These are phyloP conservation scores for Argya squamiceps DNA, from an alignment of 2,797 vertebrate species.

Conservation along the genomic window DNA sequence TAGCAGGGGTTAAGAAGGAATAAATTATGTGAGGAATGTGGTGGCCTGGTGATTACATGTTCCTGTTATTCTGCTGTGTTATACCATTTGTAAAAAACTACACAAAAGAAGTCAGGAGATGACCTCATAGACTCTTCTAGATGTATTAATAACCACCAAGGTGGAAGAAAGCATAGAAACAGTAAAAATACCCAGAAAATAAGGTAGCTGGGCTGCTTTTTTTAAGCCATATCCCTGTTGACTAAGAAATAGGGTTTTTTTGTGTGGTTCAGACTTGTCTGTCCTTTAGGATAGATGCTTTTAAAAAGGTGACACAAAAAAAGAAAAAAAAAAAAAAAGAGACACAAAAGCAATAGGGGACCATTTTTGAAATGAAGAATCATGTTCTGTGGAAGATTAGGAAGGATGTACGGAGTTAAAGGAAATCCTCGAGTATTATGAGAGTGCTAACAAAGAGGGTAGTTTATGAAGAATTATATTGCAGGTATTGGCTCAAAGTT, in stretches of 20 bases:
- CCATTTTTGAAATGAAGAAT: background rate
- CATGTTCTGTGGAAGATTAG: background rate
- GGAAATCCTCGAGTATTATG: background rate
- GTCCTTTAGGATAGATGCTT: no score
- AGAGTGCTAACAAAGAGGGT: accelerated
- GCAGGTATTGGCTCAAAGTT: background rate
- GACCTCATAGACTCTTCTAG: background rate
- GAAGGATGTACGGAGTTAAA: background rate
- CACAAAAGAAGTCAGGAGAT: background rate
- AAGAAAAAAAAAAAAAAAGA: no score
- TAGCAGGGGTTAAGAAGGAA: background rate
- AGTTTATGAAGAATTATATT: background rate
- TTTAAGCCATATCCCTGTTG: background rate
- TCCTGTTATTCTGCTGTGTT: background rate
- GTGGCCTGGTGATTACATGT: background rate
- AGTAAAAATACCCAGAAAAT: background rate
- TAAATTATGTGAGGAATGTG: background rate
- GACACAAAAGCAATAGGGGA: background rate
- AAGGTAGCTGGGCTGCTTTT: background rate
- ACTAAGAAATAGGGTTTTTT: background rate
- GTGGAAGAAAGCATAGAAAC: background rate
- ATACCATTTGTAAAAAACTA: background rate
- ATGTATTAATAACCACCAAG: background rate
- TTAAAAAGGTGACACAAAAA: no score
- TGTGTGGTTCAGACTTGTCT: no score